Conservation (phyloP, 2,797 vertebrate genomes). For the Dromococcyx pavoninus region DNA sequence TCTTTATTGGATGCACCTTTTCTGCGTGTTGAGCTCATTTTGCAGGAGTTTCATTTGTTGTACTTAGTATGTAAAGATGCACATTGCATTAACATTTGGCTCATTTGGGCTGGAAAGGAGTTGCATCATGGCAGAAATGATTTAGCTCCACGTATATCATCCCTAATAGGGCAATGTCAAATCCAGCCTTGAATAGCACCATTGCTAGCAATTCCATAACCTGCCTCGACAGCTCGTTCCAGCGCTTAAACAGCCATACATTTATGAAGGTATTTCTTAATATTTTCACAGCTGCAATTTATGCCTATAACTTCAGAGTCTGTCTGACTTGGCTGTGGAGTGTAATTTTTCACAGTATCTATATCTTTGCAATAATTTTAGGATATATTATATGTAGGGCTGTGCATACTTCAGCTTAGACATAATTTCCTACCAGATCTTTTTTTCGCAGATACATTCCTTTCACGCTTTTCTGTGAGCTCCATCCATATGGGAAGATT, state of each 20-base stretch:
- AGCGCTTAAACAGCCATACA: background rate
- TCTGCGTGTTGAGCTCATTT: background rate
- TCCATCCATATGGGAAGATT: background rate
- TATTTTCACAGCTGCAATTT: background rate
- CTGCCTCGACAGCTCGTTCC: background rate
- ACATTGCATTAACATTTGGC: constrained; percentile 12
- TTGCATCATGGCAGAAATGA: constrained; percentile 27
- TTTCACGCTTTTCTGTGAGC: background rate
- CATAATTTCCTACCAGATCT: background rate
- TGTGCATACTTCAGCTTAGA: background rate
- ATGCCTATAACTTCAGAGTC: background rate
- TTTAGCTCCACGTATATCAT: constrained; percentile 13
- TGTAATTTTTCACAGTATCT: constrained; percentile 8
- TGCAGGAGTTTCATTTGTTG: background rate
- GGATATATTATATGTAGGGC: background rate
- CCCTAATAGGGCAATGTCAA: constrained; percentile 25
- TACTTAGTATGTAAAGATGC: background rate
- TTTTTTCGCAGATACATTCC: background rate
- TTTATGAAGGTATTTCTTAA: constrained; percentile 13
- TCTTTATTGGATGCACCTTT: background rate
- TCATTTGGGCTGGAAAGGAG: constrained; percentile 28
- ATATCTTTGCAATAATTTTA: background rate
- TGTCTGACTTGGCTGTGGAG: background rate
- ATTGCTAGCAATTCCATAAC: constrained; percentile 10
- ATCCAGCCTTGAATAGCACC: background rate